Evolutionary conservation across 2,888 invertebrate species (phyloP), one percentile per base, ranked within the genome.

Genomic region (Phania funesta): DNA sequence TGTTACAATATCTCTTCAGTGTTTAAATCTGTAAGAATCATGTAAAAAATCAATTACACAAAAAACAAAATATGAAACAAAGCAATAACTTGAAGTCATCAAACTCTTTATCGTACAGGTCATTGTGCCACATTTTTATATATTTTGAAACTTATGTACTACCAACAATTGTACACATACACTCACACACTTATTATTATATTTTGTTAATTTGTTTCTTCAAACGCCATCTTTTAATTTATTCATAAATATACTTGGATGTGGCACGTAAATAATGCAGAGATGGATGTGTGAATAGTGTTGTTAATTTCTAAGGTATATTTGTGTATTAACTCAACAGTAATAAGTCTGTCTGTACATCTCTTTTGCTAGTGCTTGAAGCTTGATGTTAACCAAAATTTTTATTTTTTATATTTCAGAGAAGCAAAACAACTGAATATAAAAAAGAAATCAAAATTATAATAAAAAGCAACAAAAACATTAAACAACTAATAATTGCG

Each of bases 91-190:
- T 41, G 1, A 62, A 67, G 81, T 77, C 77, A 81, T 81, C 77
- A 76, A 81, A 76, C 77, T 73, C 24, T 67, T 13, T n/a, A n/a
- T n/a, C n/a, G n/a, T n/a, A 81, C 71, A 62, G 81, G 76, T 73
- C 73, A 77, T 81, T 81, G 81, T 81, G 71, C 81, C 60, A 81
- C 54, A 68, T 76, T 68, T n/a, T n/a, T n/a, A n/a, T n/a, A n/a
- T n/a, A n/a, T n/a, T n/a, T n/a, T n/a, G n/a, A n/a, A n/a, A n/a
- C n/a, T n/a, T n/a, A n/a, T n/a, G n/a, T n/a, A n/a, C n/a, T n/a
- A n/a, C n/a, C n/a, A n/a, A n/a, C n/a, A n/a, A n/a, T n/a, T n/a
- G n/a, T n/a, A n/a, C 20, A 6, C 5, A 44, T 11, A 44, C 41
- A 48, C 29, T 3, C n/a, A 44, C 7, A 18, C 16, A 65, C n/a